Base-by-base conservation (phyloP, 2,888 invertebrate species). In the Cyaniris semiargus region DNA sequence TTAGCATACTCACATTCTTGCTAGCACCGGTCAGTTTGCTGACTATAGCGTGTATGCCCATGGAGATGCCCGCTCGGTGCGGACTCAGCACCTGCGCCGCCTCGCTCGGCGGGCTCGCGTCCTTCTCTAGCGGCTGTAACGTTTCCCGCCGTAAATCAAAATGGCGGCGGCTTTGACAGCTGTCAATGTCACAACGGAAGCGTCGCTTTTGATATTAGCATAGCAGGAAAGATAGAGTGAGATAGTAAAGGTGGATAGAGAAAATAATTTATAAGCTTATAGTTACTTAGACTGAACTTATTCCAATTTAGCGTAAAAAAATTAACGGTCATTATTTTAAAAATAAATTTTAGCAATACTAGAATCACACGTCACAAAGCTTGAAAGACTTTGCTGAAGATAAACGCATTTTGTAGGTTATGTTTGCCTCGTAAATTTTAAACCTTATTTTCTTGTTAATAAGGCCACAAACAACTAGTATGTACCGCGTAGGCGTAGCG, bases 31-130 rank as follows among this genome's bases (percentile, higher is more conserved):
- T 97, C 76, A 98, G 92, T 82, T 96, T 96, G 75, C 96, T 97
- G 95, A 98, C 97, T 75, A 98, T 96, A 34, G 97, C 97, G 85
- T 98, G 98, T 80, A 98, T 98, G 0, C 98, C 98, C 84, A 97
- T 96, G 0, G 98, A 98, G 82, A 98, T 97, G 80, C 97, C 95
- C 81, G 96, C 95, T 74, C 96, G 95, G 94, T 96, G 81, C 2
- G 96, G 96, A 82, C 95, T 95, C 34, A 94, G 81, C 58, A 85
- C 84, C 70, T 83, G 77, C n/a, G 78, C 78, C 21, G 66, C 76
- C 13, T 79, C 72, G 10, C 79, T 80, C 5, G 76, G 27, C 23
- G 76, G 78, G 23, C 78, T 71, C 10, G 78, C 66, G 75, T 81
- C 84, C 56, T 78, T 80, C 1, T 70, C 76, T 3, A 77, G 76